Percentiles rank a stretch among this genome's conserved stretches.
Conservation (phyloP, 2,888 invertebrate genomes). For the Campoplex capitator region DNA sequence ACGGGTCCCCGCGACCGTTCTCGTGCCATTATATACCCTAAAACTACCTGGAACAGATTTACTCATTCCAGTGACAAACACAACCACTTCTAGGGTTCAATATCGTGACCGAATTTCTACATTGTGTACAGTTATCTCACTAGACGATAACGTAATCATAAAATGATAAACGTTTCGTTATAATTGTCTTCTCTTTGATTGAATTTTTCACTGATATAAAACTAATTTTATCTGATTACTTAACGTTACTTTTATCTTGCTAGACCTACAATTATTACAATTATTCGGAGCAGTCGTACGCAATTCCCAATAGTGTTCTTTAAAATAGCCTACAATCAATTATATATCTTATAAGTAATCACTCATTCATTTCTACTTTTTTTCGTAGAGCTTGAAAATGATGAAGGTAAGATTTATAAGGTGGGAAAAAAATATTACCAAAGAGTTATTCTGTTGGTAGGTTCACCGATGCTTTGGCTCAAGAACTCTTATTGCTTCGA, state of each 20-base stretch:
- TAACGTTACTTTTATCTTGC: background rate
- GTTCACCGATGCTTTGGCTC: background rate
- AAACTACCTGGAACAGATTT: slow-evolving; percentile 52
- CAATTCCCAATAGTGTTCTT: background rate
- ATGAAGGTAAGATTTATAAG: slow-evolving; percentile 23
- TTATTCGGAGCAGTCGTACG: background rate
- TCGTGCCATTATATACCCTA: slow-evolving; percentile 44
- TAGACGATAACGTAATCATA: background rate
- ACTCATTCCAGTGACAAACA: slow-evolving; percentile 31
- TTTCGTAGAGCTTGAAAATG: background rate
- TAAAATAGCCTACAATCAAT: background rate
- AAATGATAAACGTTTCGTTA: background rate
- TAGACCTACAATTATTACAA: background rate
- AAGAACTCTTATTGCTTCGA: background rate
- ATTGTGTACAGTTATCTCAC: background rate
- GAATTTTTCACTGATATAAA: background rate
- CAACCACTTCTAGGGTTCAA: slow-evolving; percentile 8
- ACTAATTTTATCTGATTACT: background rate
- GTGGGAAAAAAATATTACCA: slow-evolving; percentile 47
- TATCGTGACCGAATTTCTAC: background rate
- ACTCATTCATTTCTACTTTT: background rate
- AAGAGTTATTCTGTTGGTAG: slow-evolving; percentile 39
- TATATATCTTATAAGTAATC: background rate
- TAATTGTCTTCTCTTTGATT: background rate
- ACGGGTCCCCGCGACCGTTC: background rate